Conservation (phyloP, 2,888 invertebrate genomes). For the Trichopoda pennipes region DNA sequence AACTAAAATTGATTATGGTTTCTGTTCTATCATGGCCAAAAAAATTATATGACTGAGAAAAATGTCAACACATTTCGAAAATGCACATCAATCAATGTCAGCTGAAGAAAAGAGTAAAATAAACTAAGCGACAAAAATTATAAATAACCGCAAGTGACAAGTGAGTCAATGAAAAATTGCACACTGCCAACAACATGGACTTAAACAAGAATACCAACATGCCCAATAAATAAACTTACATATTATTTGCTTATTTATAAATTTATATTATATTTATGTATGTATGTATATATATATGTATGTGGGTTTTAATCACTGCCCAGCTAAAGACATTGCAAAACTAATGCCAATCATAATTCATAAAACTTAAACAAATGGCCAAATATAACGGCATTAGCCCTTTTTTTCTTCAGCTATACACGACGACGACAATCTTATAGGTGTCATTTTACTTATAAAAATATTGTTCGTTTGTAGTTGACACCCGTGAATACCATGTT, state of each 20-base stretch:
- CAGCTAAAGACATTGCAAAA: slow-evolving; percentile 16
- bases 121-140: slow-evolving; percentile 53
- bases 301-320: slow-evolving; percentile 30
- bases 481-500: slow-evolving; percentile 16
- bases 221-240: slow-evolving; percentile 35
- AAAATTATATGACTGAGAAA: slow-evolving; percentile 63
- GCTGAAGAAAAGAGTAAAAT: slow-evolving; percentile 36
- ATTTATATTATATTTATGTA: not conserved
- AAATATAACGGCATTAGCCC: slow-evolving; percentile 61
- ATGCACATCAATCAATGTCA: slow-evolving; percentile 67
- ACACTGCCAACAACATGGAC: slow-evolving; percentile 43
- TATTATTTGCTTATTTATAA: not conserved
- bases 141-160: slow-evolving; percentile 68
- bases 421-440: slow-evolving; percentile 15
- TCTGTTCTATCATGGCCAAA: slow-evolving; percentile 52
- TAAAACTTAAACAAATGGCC: slow-evolving; percentile 22
- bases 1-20: slow-evolving; percentile 59
- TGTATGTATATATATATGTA: no score
- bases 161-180: slow-evolving; percentile 67
- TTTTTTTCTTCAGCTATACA: slow-evolving; percentile 26
- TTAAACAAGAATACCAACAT: slow-evolving; percentile 55
- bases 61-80: slow-evolving; percentile 67
- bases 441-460: slow-evolving; percentile 59
- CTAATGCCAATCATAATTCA: slow-evolving; percentile 65
- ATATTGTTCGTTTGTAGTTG: not conserved